Evolutionary conservation across 92 coral and sea anemone genomes (phyloP).

Genomic region (Pocillopora meandrina): DNA sequence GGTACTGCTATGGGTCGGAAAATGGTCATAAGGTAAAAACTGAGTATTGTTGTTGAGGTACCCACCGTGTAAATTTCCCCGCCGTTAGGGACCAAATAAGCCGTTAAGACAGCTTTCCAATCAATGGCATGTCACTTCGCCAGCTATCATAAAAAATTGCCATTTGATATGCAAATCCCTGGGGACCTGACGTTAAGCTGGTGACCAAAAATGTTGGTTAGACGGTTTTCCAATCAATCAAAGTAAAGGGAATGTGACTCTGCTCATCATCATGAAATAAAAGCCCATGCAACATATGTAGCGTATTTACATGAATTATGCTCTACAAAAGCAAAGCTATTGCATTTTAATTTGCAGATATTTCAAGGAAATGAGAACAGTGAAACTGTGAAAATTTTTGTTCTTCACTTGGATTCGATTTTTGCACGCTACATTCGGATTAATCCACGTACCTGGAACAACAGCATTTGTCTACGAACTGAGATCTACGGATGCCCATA

Average conservation of each 20-base stretch:
- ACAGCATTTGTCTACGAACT: conserved; percentile 50
- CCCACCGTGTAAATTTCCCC: neutral
- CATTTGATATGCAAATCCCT: too few relatives aligned
- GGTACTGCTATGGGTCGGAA: conserved; percentile 83
- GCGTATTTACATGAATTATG: neutral
- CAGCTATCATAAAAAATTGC: too few relatives aligned
- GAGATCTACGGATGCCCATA: conserved; percentile 63
- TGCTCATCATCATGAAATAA: neutral
- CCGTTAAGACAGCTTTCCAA: too few relatives aligned
- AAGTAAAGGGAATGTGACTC: neutral
- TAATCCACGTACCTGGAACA: conserved; percentile 60
- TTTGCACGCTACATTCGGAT: conserved; percentile 61
- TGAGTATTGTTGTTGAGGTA: neutral
- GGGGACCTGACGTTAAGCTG: too few relatives aligned
- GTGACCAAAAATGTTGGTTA: too few relatives aligned
- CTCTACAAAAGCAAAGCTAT: neutral
- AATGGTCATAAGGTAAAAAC: conserved; percentile 58
- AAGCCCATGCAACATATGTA: neutral
- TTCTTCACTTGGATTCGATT: conserved; percentile 44
- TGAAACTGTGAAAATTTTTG: conserved; percentile 25
- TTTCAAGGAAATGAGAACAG: conserved; percentile 37
- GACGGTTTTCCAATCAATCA: too few relatives aligned
- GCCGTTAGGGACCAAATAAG: neutral
- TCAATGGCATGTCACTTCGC: too few relatives aligned
- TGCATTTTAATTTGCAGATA: neutral